These are phyloP conservation scores for Forbesichthys papilliferus DNA, from an alignment of 2,113 vertebrate species.

Conservation along the genomic window DNA sequence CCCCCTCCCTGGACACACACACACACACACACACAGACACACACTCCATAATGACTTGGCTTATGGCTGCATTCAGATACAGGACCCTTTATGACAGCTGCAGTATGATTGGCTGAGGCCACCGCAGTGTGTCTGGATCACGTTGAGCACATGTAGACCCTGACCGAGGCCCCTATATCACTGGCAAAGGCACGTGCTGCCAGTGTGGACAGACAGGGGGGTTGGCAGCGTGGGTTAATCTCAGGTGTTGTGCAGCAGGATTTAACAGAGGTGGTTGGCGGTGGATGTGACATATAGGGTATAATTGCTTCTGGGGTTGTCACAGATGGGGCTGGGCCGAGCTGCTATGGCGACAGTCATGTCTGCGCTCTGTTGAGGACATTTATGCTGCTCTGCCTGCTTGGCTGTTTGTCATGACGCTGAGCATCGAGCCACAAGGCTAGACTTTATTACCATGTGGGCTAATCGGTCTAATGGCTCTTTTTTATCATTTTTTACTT, in stretches of 20 bases:
- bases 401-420: too few relatives aligned
- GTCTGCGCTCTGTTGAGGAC: too few relatives aligned
- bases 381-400: too few relatives aligned
- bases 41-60: conserved; percentile 60
- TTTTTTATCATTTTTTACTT: too few relatives aligned
- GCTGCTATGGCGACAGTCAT: conserved; percentile 30
- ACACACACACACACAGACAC: conserved; percentile 2
- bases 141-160: conserved; percentile 49
- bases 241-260: conserved; percentile 67
- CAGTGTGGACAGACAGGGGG: conserved; percentile 27
- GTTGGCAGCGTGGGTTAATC: conserved; percentile 57
- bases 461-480: too few relatives aligned
- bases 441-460: too few relatives aligned
- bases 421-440: too few relatives aligned
- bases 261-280: conserved; percentile 68
- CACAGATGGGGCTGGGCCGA: conserved; percentile 73
- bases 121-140: conserved; percentile 24
- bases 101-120: conserved; percentile 58
- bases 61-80: conserved; percentile 61
- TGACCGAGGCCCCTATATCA: conserved; percentile 45
- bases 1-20: conserved; percentile 6
- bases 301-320: conserved; percentile 75
- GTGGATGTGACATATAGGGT: conserved; percentile 56
- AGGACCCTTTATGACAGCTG: conserved; percentile 65
- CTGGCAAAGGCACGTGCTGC: conserved; percentile 15